Evolutionary conservation across 2,797 vertebrate species (phyloP).

Genomic region (Thunnus albacares): DNA sequence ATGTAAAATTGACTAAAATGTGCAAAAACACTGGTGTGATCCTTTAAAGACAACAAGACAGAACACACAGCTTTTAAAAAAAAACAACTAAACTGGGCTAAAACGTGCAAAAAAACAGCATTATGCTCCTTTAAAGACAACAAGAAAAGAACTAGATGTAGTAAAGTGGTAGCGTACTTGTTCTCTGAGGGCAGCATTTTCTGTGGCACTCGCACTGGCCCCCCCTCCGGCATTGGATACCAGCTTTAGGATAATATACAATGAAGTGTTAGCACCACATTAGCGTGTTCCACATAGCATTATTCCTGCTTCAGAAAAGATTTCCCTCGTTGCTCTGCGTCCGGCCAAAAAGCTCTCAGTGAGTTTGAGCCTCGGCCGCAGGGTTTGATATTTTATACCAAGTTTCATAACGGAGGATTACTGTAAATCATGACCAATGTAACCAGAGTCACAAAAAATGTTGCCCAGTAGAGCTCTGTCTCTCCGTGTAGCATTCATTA

Average conservation of each 20-base stretch:
- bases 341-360: slow-evolving; percentile 12
- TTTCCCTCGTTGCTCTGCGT: slow-evolving; percentile 14
- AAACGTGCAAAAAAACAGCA: not conserved
- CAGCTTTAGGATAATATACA: slow-evolving; percentile 85
- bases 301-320: slow-evolving; percentile 49
- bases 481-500: slow-evolving; percentile 54
- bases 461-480: slow-evolving; percentile 73
- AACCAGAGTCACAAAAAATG: slow-evolving; percentile 85
- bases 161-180: slow-evolving; percentile 81
- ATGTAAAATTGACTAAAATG: slow-evolving; percentile 15
- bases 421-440: slow-evolving; percentile 78
- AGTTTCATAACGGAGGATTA: slow-evolving; percentile 70
- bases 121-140: slow-evolving; percentile 21
- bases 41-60: slow-evolving; percentile 1
- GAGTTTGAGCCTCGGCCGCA: slow-evolving; percentile 46
- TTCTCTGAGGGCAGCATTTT: slow-evolving; percentile 88
- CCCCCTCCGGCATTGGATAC: slow-evolving; percentile 85
- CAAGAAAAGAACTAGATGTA: slow-evolving; percentile 48
- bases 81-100: not conserved
- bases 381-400: slow-evolving; percentile 54
- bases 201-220: slow-evolving; percentile 84
- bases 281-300: slow-evolving; percentile 65
- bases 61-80: not conserved
- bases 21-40: slow-evolving; percentile 23
- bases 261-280: slow-evolving; percentile 78